Base-by-base conservation (phyloP, 2,888 invertebrate genomes). In the Heliconius ismenius region DNA sequence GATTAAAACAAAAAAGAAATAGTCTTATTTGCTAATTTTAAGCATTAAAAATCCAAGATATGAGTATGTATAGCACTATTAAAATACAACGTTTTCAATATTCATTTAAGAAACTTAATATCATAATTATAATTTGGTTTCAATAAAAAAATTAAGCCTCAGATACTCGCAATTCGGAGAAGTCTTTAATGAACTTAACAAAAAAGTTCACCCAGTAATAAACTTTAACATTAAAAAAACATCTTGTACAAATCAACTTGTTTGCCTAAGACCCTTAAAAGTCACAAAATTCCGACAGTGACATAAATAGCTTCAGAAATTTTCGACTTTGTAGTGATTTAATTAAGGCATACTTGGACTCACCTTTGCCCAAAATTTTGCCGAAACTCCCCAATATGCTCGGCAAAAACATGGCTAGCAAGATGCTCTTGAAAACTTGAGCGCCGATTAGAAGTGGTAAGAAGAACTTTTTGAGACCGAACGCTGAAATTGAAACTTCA, bases 391-490 rank as follows among this genome's bases (percentile, higher is more conserved):
- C 97, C 80, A 98, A 94, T 78, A 98, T 96, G 79, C 97, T 97
- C 0, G 98, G 98, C 86, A 98, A 94, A 90, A 98, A 98, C 93
- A 98, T 95, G 13, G 97, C 98, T 54, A 98, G 95, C 32, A 98
- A 91, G 68, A 98, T 95, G 58, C 97, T 97, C 91, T 98, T 98
- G 83, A 97, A 95, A 74, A 98, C 95, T 91, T 98, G 97, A 9
- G 96, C 95, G 1, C 97, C 98, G 85, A 98, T 96, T 84, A 98
- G 95, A 74, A 98, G 91, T 0, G 98, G 98, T 84, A 98, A 95
- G 85, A 98, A 95, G 81, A 98, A 95, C 89, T 98, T 98, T 92
- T 98, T 98, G 77, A 98, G 91, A 43, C 97, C 97, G 89, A 96
- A 96, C 68, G 96, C 96, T 94, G 96, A 86, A 95, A 97, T 95